These are phyloP conservation scores for Heterohyrax brucei DNA, from an alignment of 2,797 vertebrate species.

Conservation along the genomic window DNA sequence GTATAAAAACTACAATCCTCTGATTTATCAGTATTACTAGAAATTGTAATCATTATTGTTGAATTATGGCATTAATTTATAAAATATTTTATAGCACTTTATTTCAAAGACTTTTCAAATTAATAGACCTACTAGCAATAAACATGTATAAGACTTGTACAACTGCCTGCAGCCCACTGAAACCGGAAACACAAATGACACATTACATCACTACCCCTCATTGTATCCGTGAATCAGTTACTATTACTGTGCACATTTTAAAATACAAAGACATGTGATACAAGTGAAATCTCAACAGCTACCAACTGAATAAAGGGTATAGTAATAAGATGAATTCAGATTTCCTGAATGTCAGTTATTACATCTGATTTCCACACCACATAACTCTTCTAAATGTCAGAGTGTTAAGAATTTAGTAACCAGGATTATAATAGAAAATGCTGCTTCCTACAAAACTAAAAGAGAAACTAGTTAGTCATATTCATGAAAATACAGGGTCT, in stretches of 20 bases:
- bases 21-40: conserved; percentile 11
- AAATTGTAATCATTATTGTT: conserved; percentile 51
- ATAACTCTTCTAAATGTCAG: conserved; percentile 60
- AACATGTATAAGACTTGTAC: neutral
- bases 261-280: conserved; percentile 66
- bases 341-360: conserved; percentile 65
- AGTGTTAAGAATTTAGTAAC: conserved; percentile 74
- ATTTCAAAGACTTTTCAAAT: conserved; percentile 25
- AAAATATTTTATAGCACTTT: conserved; percentile 15
- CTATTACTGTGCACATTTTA: conserved; percentile 76
- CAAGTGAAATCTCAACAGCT: conserved; percentile 59
- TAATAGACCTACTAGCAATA: neutral
- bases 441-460: conserved; percentile 61
- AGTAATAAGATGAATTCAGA: conserved; percentile 78
- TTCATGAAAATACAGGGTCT: neutral
- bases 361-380: conserved; percentile 38
- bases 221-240: conserved; percentile 51
- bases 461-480: conserved; percentile 24
- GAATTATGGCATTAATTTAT: neutral
- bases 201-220: conserved; percentile 55
- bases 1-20: neutral
- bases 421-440: conserved; percentile 54
- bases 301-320: conserved; percentile 46
- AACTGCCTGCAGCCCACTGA: neutral
- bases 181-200: conserved; percentile 60